Conservation (phyloP, 2,888 invertebrate species). For the Drosophila meridiana region DNA sequence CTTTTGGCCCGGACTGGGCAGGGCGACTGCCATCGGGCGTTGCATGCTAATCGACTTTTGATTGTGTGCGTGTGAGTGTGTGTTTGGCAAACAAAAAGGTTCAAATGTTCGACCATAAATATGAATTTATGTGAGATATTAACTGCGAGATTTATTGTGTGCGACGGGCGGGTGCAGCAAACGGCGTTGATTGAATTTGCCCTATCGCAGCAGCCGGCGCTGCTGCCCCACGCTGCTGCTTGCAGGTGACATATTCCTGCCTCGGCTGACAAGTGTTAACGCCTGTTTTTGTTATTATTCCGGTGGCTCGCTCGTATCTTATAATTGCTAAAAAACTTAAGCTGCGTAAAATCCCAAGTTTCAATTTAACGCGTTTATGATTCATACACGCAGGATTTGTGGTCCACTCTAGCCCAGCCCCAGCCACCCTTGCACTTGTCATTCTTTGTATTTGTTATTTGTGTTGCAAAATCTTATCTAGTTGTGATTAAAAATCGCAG, state of each 20-base stretch:
- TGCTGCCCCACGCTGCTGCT: constrained; percentile 9
- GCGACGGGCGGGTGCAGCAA: constrained; percentile 10
- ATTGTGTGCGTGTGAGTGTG: constrained; percentile 56
- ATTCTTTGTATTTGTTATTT: constrained; percentile 30
- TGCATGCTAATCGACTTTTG: constrained; percentile 81
- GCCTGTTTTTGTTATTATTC: constrained; percentile 60
- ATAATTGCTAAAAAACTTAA: constrained; percentile 84
- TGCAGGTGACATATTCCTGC: constrained; percentile 75
- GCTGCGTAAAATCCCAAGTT: constrained; percentile 85
- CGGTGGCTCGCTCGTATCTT: constrained; percentile 13
- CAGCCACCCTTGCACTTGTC: constrained; percentile 60
- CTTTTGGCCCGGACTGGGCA: constrained; percentile 22
- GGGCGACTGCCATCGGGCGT: constrained; percentile 44
- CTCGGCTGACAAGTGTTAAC: constrained; percentile 71
- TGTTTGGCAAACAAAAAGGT: constrained; percentile 75
- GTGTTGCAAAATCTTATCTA: constrained; percentile 68
- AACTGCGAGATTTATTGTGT: constrained; percentile 70
- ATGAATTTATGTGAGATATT: constrained; percentile 82
- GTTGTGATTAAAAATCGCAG: constrained; percentile 50
- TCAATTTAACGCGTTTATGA: constrained; percentile 85
- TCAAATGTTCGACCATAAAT: constrained; percentile 83
- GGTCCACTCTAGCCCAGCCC: constrained; percentile 22
- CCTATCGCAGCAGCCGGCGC: constrained; percentile 16
- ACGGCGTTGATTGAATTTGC: constrained; percentile 70
- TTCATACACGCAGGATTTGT: constrained; percentile 56